A percentile compares a stretch with the other conserved stretches of the same genome.
Evolutionary conservation across 2,797 vertebrate species (phyloP).

Genomic region (Gallinago stenura): DNA sequence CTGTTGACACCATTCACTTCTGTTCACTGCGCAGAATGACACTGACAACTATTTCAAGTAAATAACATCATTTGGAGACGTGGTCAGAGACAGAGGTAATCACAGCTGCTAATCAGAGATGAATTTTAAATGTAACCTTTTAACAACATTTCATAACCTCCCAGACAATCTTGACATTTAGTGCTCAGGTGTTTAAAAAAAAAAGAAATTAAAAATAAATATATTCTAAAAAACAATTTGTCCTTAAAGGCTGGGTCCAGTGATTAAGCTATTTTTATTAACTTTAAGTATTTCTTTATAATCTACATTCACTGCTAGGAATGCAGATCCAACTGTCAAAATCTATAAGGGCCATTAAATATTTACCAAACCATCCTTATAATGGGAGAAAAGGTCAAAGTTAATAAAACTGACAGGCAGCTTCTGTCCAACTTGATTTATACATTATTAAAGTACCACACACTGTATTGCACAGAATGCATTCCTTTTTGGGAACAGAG

Average conservation of each 20-base stretch:
- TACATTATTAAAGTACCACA: slow-evolving; percentile 79
- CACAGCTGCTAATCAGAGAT: background rate
- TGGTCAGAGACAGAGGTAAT: background rate
- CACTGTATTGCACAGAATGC: slow-evolving; percentile 41
- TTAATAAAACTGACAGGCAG: slow-evolving; percentile 84
- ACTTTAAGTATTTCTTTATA: slow-evolving; percentile 44
- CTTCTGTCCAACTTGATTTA: slow-evolving; percentile 76
- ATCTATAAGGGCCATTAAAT: slow-evolving; percentile 83
- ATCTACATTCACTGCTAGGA: slow-evolving; percentile 63
- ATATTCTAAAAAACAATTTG: background rate
- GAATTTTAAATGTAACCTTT: slow-evolving; percentile 10
- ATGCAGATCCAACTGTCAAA: slow-evolving; percentile 73
- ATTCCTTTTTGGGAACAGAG: background rate
- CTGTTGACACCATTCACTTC: slow-evolving; percentile 12
- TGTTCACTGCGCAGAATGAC: background rate
- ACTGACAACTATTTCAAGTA: background rate
- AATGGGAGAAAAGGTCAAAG: slow-evolving; percentile 84
- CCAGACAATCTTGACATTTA: background rate
- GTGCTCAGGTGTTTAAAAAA: background rate
- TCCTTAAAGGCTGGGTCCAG: slow-evolving; percentile 17
- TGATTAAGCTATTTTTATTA: slow-evolving; percentile 71
- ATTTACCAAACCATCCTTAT: slow-evolving; percentile 80
- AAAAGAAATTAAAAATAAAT: background rate
- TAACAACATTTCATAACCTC: background rate
- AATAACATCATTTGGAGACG: background rate